Conservation (phyloP, 2,888 invertebrate genomes). For the Osmoderma eremita region DNA sequence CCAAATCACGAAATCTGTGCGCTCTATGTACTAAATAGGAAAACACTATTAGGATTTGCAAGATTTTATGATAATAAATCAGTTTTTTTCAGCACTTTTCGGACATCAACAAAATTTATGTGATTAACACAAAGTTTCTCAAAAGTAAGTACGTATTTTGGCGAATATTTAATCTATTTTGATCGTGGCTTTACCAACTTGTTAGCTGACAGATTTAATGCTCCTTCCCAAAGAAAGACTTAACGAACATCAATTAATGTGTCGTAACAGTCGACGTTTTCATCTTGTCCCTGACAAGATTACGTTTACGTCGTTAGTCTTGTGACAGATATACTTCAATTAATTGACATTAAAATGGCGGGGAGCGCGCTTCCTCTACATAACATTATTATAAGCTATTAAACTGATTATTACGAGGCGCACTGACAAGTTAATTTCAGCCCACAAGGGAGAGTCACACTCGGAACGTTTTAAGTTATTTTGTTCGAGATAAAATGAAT, state of each 20-base stretch:
- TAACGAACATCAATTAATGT: slow-evolving; percentile 5
- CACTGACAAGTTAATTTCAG: slow-evolving; percentile 30
- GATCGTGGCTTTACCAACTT: background rate
- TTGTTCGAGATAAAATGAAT: background rate
- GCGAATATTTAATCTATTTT: no score
- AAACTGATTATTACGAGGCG: slow-evolving; percentile 40
- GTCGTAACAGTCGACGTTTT: slow-evolving; percentile 15
- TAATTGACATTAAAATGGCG: slow-evolving; percentile 43
- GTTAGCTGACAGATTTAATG: slow-evolving; percentile 14
- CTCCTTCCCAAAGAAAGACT: background rate
- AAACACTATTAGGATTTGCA: no score
- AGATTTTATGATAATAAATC: no score
- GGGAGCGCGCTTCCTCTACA: slow-evolving; percentile 32
- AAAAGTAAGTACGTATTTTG: no score
- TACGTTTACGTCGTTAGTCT: slow-evolving; percentile 32
- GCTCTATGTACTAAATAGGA: no score
- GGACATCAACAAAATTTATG: no score
- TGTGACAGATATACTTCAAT: slow-evolving; percentile 36
- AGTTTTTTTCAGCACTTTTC: no score
- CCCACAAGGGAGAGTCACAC: slow-evolving; percentile 8
- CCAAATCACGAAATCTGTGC: no score
- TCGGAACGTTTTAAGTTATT: slow-evolving; percentile 3
- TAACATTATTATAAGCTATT: slow-evolving; percentile 42
- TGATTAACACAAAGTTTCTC: no score
- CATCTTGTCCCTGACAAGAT: slow-evolving; percentile 28